Base-by-base conservation (phyloP, 2,888 invertebrate species). In the Acheta domesticus region DNA sequence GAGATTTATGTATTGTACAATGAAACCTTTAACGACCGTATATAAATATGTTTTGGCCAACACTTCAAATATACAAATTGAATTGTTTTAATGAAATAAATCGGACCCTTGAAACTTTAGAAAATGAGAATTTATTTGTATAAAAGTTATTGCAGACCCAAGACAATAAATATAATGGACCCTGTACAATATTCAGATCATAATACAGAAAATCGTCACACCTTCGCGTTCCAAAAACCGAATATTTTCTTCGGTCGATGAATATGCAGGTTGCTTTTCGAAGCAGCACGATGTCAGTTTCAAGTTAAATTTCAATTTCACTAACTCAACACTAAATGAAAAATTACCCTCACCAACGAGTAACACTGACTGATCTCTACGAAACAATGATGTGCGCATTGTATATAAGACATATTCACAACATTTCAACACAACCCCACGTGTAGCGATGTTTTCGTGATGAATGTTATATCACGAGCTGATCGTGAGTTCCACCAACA, bases 281-380 rank as follows among this genome's bases (percentile, higher is more conserved):
- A 87, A 86, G 82, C 88, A 88, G 23, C 88, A 86, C 19, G 88
- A 85, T 19, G 84, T 85, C 77, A 87, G 83, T 49, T 85, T 82
- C 73, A 86, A 83, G 62, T 83, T 83, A 12, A 85, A 83, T 78
- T 84, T 83, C 77, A 84, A 83, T 80, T 84, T 83, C 48, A 85
- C 82, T 77, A 89, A 84, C 21, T 87, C 85, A 20, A 86, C 85
- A 20, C 88, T 84, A 83, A 90, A 89, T 2, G 90, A 89, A 84
- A 90, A 90, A 84, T 90, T 89, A 3, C 90, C 90, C 83, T 90
- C 90, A 11, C 90, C 90, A 48, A 90, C 85, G 16, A 90, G 84
- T 62, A 90, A 84, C 73, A 88, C 84, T 36, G 80, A 83, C 78
- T 86, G 86, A 78, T 85, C 83, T 79, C 48, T 12, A 14, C 48